These are phyloP conservation scores for Xiphorhynchus elegans DNA, from an alignment of 2,113 vertebrate species.

Conservation along the genomic window DNA sequence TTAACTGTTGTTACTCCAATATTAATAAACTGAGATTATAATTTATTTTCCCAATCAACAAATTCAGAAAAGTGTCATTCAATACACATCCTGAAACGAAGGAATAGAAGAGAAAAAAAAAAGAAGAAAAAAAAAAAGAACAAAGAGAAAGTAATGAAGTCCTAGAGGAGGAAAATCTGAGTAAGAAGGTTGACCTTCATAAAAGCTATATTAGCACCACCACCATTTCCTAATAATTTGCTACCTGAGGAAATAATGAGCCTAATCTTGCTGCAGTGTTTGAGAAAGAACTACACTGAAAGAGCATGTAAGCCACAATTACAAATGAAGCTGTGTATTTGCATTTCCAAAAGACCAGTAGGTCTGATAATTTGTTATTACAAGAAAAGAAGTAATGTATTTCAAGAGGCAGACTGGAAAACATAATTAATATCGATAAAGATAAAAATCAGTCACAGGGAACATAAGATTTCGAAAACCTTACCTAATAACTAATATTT, in stretches of 20 bases:
- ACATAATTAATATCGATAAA: not conserved
- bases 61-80: not conserved
- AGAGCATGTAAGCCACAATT: not conserved
- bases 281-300: not conserved
- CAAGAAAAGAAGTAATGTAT: not conserved
- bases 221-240: accelerated
- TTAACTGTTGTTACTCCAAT: not conserved
- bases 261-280: not conserved
- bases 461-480: not conserved
- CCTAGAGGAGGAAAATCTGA: not conserved
- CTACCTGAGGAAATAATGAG: not conserved
- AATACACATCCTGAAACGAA: not conserved
- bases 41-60: not conserved
- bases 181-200: not conserved
- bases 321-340: not conserved
- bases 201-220: not conserved
- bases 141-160: not conserved
- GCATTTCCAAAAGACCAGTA: not conserved
- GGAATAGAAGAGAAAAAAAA: not conserved
- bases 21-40: not conserved
- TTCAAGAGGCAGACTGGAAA: not conserved
- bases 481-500: not conserved
- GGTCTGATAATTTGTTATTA: not conserved
- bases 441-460: not conserved
- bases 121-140: not conserved